Percentiles rank a stretch among this genome's conserved stretches.
Evolutionary conservation across 2,113 vertebrate species (phyloP).

Genomic region (Erythrocercus mccallii): DNA sequence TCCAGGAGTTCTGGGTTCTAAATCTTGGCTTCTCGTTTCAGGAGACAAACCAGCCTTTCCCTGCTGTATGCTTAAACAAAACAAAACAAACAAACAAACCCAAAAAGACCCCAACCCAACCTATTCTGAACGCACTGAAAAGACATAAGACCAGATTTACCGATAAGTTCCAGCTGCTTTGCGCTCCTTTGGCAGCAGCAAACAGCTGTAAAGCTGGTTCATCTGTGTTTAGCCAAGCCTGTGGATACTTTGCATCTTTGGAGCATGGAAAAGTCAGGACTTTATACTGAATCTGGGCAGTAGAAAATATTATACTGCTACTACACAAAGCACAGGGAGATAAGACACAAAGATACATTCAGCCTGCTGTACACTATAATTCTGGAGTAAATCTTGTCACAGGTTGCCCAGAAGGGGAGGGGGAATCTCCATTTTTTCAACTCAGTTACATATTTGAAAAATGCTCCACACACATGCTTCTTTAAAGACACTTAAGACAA

Average conservation of each 20-base stretch:
- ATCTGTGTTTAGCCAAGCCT: not conserved
- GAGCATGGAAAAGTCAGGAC: not conserved
- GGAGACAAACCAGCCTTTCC: not conserved
- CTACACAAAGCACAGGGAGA: not conserved
- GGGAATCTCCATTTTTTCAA: not conserved
- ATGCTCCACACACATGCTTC: not conserved
- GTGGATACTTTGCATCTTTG: not conserved
- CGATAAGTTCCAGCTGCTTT: conserved; percentile 30
- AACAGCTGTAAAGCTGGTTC: not conserved
- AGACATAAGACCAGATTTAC: not conserved
- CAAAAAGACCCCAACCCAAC: too few relatives aligned
- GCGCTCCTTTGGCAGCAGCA: not conserved
- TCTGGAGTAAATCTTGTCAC: not conserved
- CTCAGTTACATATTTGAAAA: not conserved
- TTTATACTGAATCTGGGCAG: not conserved
- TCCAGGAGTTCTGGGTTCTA: not conserved
- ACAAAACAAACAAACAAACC: too few relatives aligned
- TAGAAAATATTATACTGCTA: not conserved
- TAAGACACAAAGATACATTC: not conserved
- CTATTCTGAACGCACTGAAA: not conserved
- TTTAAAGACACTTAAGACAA: not conserved
- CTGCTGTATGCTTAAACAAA: not conserved
- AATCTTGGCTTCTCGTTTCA: not conserved
- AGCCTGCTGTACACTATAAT: not conserved
- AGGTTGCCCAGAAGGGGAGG: not conserved